Evolutionary conservation across 2,113 vertebrate genomes (phyloP), one percentile per base, ranked within the genome.

Genomic region (Pseudolaguvia tuberculata): DNA sequence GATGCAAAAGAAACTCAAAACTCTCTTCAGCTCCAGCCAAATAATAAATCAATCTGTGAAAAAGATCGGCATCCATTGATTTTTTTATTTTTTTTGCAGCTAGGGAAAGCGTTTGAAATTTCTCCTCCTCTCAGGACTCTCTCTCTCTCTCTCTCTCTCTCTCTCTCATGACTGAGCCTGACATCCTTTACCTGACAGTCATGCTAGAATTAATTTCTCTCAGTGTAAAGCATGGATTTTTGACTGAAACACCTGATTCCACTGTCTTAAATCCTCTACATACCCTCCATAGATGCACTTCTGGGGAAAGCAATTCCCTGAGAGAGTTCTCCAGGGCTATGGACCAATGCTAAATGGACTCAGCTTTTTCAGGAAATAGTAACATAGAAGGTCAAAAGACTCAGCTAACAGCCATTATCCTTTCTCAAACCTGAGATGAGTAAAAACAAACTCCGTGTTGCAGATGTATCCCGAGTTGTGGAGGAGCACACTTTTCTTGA

Each of bases 271-370:
- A 52, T 42, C 47, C 50, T 13, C 56, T 50, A 50, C 35, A 53
- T 23, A 47, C 62, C 72, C 53, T 72, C 55, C 48, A 59, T 50
- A 59, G 62, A 74, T 63, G 66, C 65, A 61, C 42, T 70, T 68
- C 47, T 29, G 35, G 51, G 12, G 48, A 56, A 73, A 58, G 63
- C 51, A 69, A 63, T 77, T 45, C 42, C 52, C 62, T 21, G 23
- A 69, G 62, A 73, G 72, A 21, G 42, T 47, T 45, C 56, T 77
- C 56, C 47, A 65, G 53, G 56, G 59, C 25, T 66, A 65, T 27
- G 72, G 9, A 63, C 53, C 56, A 27, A 45, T 56, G 62, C 69
- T 77, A 66, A 80, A 77, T 53, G 76, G 51, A 71, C 56, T 66
- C 57, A 21, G 51, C 71, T 74, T 8, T 57, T 35, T 27, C 45